Conservation (phyloP, 2,797 vertebrate genomes). For the Pelochelys cantorii region DNA sequence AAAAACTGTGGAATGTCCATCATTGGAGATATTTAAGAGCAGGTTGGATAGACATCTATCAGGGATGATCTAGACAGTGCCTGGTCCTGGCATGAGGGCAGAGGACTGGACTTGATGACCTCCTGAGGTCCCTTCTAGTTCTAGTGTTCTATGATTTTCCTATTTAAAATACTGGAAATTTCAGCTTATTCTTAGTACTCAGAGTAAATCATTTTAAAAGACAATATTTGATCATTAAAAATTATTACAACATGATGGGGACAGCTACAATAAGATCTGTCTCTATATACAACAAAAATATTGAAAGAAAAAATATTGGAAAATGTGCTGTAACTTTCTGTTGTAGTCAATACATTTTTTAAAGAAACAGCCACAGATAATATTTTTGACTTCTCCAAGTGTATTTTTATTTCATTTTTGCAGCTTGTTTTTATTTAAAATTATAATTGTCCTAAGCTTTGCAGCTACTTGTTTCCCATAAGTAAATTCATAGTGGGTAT, state of each 20-base stretch:
- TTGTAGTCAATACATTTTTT: neutral
- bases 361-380: neutral
- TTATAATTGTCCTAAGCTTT: conserved; percentile 40
- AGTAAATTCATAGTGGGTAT: conserved; percentile 53
- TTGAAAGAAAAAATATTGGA: neutral
- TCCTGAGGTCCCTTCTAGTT: no score
- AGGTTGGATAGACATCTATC: no score
- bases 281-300: neutral
- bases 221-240: neutral
- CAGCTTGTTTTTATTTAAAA: neutral
- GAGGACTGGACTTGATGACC: no score
- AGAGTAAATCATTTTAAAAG: neutral
- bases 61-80: no score
- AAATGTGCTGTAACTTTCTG: neutral
- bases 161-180: neutral
- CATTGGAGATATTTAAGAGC: no score
- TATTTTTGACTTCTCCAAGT: neutral
- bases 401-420: neutral
- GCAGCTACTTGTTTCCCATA: conserved; percentile 52
- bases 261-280: neutral
- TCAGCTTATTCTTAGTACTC: neutral
- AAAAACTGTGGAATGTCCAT: no score
- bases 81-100: no score
- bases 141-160: neutral
- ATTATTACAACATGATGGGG: neutral